Evolutionary conservation across 1,140 invertebrate species (phyloP), one percentile per base, ranked within the genome.

Genomic region (Bombus confusus): DNA sequence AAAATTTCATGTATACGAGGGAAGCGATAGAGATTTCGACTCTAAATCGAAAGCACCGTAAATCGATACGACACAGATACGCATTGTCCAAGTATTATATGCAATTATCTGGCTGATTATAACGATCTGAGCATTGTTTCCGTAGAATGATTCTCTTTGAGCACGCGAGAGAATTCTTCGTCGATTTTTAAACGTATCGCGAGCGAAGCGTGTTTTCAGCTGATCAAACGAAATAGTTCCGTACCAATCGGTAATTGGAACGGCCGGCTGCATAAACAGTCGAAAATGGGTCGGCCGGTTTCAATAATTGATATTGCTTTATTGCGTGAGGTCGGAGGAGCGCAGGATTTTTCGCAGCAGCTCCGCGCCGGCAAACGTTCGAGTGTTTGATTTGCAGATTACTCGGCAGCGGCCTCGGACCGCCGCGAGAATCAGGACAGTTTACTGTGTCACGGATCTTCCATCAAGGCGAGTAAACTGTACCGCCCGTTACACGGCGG

Each of bases 251-350:
- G 4, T 47, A 78, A 78, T 83, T 78, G 64, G 31, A 77, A 75
- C 3, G 47, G 9, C 64, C 13, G 1, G 25, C 25, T 80, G n/a
- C 64, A 72, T 59, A 80, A 85, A 85, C 66, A 80, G 47, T 22
- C 10, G 34, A 28, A 71, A 52, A 57, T 77, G 31, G 74, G 37
- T 68, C 83, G 25, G 31, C 22, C 12, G 28, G 81, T 78, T 78
- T 83, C 81, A 69, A 72, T 79, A 80, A 85, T 85, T 85, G 83
- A 79, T 80, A 85, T 59, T 28, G 77, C 76, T 85, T 80, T 80
- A 85, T 80, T 80, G 76, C 83, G 81, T 25, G 74, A 18, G 57
- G 31, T 31, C 31, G 25, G 12, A 18, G 39, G 10, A n/a, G 41
- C 31, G 59, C 22, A 62, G 43, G 62, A 78, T 77, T 83, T 83